These are phyloP conservation scores for Athrips mouffetella DNA, from an alignment of 2,888 invertebrate species.

Conservation along the genomic window DNA sequence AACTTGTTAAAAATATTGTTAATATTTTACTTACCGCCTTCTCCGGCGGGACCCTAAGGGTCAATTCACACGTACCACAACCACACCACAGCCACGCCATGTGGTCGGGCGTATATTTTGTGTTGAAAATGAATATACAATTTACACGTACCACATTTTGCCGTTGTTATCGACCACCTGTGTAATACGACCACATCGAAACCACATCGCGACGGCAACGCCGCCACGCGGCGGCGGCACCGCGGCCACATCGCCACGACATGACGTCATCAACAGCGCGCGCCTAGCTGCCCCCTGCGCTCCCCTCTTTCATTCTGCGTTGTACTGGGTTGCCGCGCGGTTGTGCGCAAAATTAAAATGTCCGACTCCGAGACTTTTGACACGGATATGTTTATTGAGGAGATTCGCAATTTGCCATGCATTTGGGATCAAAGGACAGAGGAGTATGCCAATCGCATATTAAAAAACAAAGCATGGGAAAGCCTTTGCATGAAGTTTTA, in stretches of 20 bases:
- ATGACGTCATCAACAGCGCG: slow-evolving; percentile 25
- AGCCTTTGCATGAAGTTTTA: no score
- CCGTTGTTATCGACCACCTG: slow-evolving; percentile 4
- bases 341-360: slow-evolving; percentile 22
- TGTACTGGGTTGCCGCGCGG: slow-evolving; percentile 22
- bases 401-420: slow-evolving; percentile 22
- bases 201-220: background rate
- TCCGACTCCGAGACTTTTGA: slow-evolving; percentile 17
- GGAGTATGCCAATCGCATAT: no score
- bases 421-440: no score
- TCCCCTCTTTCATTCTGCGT: slow-evolving; percentile 18
- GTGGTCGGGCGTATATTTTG: background rate
- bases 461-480: no score
- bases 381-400: slow-evolving; percentile 22
- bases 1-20: no score
- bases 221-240: slow-evolving; percentile 23
- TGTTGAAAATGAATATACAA: slow-evolving; percentile 7
- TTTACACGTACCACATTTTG: slow-evolving; percentile 3
- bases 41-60: no score
- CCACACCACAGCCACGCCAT: background rate
- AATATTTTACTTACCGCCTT: no score
- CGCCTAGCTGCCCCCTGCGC: slow-evolving; percentile 19
- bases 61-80: no score
- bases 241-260: slow-evolving; percentile 24
- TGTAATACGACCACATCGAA: slow-evolving; percentile 1